Evolutionary conservation across 2,888 invertebrate species (phyloP), one percentile per base, ranked within the genome.

Genomic region (Pheosia gnoma): DNA sequence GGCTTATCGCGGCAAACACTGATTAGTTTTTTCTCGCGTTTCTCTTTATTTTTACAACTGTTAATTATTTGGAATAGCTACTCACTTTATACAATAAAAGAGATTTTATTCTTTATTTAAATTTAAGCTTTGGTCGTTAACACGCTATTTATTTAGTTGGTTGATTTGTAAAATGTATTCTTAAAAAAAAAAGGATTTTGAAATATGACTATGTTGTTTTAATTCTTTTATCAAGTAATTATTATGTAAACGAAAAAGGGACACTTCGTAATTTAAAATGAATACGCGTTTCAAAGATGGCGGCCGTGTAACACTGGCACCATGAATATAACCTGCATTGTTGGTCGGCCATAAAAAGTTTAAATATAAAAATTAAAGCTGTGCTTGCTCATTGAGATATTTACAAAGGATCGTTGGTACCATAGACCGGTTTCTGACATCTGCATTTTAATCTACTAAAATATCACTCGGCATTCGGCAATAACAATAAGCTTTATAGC

Each of bases 341-440:
- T 86, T 67, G 68, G 74, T 75, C 78, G 71, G 79, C 84, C 81
- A 85, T 82, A 82, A 87, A 85, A 84, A 77, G 75, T 79, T 85
- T 82, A 77, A 82, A 83, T 84, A 83, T 57, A 57, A 57, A 57
- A 45, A 45, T 84, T 80, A 87, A 87, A 88, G 81, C 84, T 74
- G 76, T 73, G 80, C 77, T 79, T 72, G 80, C 77, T 80, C 83
- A 83, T 82, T 83, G 79, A 83, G 78, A 75, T 75, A 77, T 78
- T 78, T 83, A 81, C 81, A 84, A 79, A 74, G 77, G 77, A 80
- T 82, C 68, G 77, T 80, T 77, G 73, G 62, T 45, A 57, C 63
- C 54, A 65, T 67, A 68, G 72, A 79, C 79, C 78, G 75, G 80
- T 77, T 67, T 70, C 55, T 76, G 56, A 64, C 74, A 66, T 77